Evolutionary conservation across 2,113 vertebrate genomes (phyloP), one percentile per base, ranked within the genome.

Genomic region (Malaclemys terrapin): DNA sequence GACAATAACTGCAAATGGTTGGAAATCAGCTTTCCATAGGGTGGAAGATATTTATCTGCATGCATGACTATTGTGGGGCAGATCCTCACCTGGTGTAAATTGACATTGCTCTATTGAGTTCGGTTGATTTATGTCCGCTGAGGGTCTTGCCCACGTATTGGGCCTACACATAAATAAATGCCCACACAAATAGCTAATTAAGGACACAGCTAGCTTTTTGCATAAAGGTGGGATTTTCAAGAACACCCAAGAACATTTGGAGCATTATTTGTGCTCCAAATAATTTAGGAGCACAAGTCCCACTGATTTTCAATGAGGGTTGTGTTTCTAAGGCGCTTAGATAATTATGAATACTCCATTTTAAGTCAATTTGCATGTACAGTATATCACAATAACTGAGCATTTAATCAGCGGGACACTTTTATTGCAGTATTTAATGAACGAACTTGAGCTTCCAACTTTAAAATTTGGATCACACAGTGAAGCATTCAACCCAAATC

Each of bases 131-230:
- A 24, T 82, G 80, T 57, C 49, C 53, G 59, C 80, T 57, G 56
- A 80, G 35, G 42, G 80, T 22, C 82, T 90, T 87, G 72, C 31
- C 84, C 0, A 0, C 72, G 72, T 12, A 47, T 90, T 91, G 0
- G 29, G 45, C 4, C 92, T 89, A 65, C 50, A 65, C 84, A 83
- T 89, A 92, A 96, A 95, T 10, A 91, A 92, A 90, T 91, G 84
- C 79, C 89, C 85, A 87, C 88, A 93, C 88, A 93, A 88, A 89
- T n/a, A 85, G 92, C 82, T 96, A 91, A 96, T 95, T 89, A 76
- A 92, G 11, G 79, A 42, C 89, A 93, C 96, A 57, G 90, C 47
- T 57, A 88, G 75, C 27, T 75, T 89, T 90, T 95, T 96, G 89
- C 83, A 85, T 91, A 95, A 38, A 72, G 65, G 65, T n/a, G 19